Base-by-base conservation (phyloP, 2,888 invertebrate species). In the Dicranocentrus wangi region DNA sequence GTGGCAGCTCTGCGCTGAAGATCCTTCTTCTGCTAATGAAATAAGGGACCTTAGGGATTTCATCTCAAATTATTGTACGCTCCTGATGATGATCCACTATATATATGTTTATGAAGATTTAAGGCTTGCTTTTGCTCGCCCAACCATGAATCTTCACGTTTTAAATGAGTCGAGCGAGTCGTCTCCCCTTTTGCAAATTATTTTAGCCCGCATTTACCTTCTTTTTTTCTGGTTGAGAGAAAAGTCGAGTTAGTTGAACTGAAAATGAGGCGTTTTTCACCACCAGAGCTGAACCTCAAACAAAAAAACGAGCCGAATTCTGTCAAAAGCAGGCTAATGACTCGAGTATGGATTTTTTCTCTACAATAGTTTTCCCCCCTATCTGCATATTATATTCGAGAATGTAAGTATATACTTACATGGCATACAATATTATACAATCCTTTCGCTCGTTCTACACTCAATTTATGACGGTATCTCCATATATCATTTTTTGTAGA, bases 241-340 rank as follows among this genome's bases (percentile, higher is more conserved):
- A 32, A 32, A 32, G 5, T 32, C 8, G 47, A 23, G 58, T 10
- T 17, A 17, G 61, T 2, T 8, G 61, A 17, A 61, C 61, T 63
- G 42, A 63, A 63, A 42, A 63, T 63, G 63, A 63, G 60, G 60
- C 60, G 60, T 32, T 47, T 47, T 47, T n/a, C 10, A 32, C 32
- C 10, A 39, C 7, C 55, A 32, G 61, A 61, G 28, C 63, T 63
- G 42, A 63, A 63, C 42, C 42, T 39, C 63, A 63, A 63, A 63
- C 63, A 63, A 63, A 55, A 25, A 25, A 23, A 43, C 21, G 15
- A 70, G 25, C 70, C 42, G 43, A 70, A 65, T 65, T 65, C 73
- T 73, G 73, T 73, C 73, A 73, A 73, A 65, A 73, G 53, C 73
- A 73, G 73, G 43, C 63, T 73, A 73, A 73, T 65, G 65, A 65